These are phyloP conservation scores for Timandra comae DNA, from an alignment of 2,888 invertebrate genomes.

Conservation along the genomic window DNA sequence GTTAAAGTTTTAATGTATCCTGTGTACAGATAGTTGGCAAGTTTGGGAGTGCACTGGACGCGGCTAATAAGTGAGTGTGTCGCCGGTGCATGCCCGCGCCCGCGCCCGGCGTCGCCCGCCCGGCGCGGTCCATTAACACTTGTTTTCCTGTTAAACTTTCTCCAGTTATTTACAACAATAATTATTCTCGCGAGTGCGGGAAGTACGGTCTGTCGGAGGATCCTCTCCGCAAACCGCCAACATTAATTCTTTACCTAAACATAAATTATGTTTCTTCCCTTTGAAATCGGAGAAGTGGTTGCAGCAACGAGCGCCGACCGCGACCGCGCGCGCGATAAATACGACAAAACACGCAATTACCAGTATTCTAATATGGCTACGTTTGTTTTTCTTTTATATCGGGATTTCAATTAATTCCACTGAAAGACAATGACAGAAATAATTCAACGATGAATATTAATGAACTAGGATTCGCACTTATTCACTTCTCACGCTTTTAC, in stretches of 20 bases:
- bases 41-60: no score
- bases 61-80: no score
- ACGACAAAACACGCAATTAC: conserved; percentile 33
- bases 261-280: conserved; percentile 22
- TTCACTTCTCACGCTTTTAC: conserved; percentile 47
- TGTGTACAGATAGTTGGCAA: no score
- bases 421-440: conserved; percentile 61
- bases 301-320: conserved; percentile 9
- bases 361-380: conserved; percentile 39
- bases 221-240: conserved; percentile 12
- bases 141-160: conserved; percentile 17
- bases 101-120: no score
- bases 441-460: conserved; percentile 70
- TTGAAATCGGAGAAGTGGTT: conserved; percentile 11
- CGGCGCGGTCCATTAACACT: conserved; percentile 9
- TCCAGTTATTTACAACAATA: conserved; percentile 24
- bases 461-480: conserved; percentile 57
- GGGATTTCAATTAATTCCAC: conserved; percentile 51
- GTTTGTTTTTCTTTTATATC: conserved; percentile 44
- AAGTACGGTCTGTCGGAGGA: conserved; percentile 7
- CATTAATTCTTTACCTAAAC: conserved; percentile 24
- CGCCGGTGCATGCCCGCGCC: no score
- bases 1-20: no score
- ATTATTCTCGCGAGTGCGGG: conserved; percentile 17
- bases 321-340: conserved; percentile 18